phyloP scores from a whole-genome alignment of 2,113 vertebrate species.

The Phalacrocorax brasilianus region DNA sequence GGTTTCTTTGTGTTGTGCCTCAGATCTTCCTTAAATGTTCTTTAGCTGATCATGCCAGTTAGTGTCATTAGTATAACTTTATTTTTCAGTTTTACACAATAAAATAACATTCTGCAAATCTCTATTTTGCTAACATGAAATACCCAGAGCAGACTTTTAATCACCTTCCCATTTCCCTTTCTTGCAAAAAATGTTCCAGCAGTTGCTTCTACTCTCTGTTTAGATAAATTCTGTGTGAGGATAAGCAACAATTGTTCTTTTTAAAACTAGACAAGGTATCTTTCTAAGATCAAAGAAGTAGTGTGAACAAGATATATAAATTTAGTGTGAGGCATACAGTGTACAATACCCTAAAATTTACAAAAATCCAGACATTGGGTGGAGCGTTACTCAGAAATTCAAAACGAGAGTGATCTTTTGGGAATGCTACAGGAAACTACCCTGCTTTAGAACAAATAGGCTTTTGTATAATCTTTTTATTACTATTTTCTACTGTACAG shows the following conservation, averaged over 20 bases:
- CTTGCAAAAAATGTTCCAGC: neutral
- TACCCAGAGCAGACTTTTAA: neutral
- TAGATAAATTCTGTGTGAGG: neutral
- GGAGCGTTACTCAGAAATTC: neutral
- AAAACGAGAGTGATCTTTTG: neutral
- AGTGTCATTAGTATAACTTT: neutral
- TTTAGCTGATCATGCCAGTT: neutral
- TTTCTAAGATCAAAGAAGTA: neutral
- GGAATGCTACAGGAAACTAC: neutral
- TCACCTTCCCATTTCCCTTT: neutral
- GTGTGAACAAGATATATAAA: neutral
- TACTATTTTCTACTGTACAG: neutral
- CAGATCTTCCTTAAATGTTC: constrained; percentile 1
- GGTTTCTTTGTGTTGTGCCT: neutral
- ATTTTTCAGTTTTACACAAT: neutral
- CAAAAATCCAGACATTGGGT: neutral
- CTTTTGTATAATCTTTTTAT: neutral
- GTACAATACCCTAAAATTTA: neutral
- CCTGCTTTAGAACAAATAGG: neutral
- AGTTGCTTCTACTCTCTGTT: neutral
- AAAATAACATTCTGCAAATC: neutral
- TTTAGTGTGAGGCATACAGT: neutral
- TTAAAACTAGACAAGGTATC: neutral
- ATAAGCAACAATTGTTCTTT: neutral
- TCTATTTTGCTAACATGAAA: neutral